Evolutionary conservation across 1,140 invertebrate species (phyloP), one percentile per base, ranked within the genome.

Genomic region (Papilio glaucus): DNA sequence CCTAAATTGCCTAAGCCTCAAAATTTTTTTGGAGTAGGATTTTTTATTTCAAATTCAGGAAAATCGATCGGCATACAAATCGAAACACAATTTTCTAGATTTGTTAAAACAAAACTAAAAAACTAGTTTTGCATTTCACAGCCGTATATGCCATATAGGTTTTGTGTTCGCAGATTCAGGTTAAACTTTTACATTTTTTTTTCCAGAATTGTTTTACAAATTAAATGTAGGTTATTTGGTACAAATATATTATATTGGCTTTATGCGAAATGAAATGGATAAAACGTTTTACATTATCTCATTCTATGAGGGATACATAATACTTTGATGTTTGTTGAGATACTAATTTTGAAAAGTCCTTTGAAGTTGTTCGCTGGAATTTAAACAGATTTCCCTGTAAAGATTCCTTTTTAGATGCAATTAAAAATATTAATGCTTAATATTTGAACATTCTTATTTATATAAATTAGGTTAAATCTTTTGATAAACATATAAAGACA

Each of bases 321-420:
- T 49, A 45, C 45, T 49, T 49, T 49, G 45, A 49, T 49, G 15
- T 49, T 10, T 49, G 15, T 49, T 49, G 45, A 49, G 45, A 49
- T 49, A 21, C 45, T 24, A 49, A 49, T 49, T 49, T 49, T 49
- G 45, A 10, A 49, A 49, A 49, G 45, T 18, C 18, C 45, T 49
- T 49, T 49, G 45, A 49, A 10, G 45, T 49, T 9, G 21, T 49
- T 49, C 45, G 8, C 8, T 49, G 45, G 18, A 9, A 49, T 49
- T 49, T 49, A 21, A 21, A 10, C 45, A 49, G 45, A 49, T 49
- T 49, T 49, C 21, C 21, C 45, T 18, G 18, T 49, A 49, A 49
- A 15, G 15, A 49, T 10, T 18, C n/a, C 15, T 45, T 18, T 42
- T 9, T 49, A 21, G 21, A 49, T 21, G 13, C 7, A 49, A 21